phyloP scores from a whole-genome alignment of 1,140 invertebrate species.

The Drosophila baimaii region DNA sequence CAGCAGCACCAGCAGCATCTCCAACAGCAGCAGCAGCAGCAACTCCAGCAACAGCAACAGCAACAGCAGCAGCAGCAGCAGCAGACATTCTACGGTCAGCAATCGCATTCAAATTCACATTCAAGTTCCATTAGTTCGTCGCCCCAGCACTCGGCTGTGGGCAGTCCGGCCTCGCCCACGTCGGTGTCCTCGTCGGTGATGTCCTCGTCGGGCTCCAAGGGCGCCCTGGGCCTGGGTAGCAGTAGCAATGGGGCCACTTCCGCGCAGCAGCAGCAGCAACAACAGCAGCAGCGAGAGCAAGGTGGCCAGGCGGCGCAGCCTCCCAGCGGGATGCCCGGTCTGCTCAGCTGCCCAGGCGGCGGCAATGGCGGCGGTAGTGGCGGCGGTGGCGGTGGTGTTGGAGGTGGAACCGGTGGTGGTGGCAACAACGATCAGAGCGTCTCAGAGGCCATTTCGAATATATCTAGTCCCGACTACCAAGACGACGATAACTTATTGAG shows the following conservation, averaged over 20 bases:
- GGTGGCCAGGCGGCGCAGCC: slow-evolving; percentile 39
- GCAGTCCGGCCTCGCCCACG: slow-evolving; percentile 91
- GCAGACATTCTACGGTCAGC: slow-evolving; percentile 71
- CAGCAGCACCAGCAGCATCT: slow-evolving; percentile 68
- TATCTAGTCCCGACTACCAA: slow-evolving; percentile 94
- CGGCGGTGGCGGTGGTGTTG: slow-evolving; percentile 47
- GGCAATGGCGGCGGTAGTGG: slow-evolving; percentile 40
- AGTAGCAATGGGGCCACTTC: slow-evolving; percentile 44
- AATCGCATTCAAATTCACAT: slow-evolving; percentile 84
- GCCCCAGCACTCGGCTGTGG: slow-evolving; percentile 84
- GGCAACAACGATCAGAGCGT: slow-evolving; percentile 88
- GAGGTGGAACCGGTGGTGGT: slow-evolving; percentile 47
- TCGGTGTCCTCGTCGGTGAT: slow-evolving; percentile 94
- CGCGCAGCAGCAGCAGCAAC: slow-evolving; percentile 49
- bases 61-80: slow-evolving; percentile 73
- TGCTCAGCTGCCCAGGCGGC: slow-evolving; percentile 63
- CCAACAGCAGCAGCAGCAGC: slow-evolving; percentile 70
- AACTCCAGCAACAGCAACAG: slow-evolving; percentile 64
- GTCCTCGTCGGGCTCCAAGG: slow-evolving; percentile 88
- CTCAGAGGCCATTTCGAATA: slow-evolving; percentile 93
- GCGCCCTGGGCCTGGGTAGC: slow-evolving; percentile 77
- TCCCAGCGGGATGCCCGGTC: slow-evolving; percentile 61
- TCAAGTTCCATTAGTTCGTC: slow-evolving; percentile 85
- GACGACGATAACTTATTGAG: slow-evolving; percentile 87
- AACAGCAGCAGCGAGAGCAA: slow-evolving; percentile 56